These are phyloP conservation scores for Andricus grossulariae DNA, from an alignment of 1,140 invertebrate species.

Conservation along the genomic window DNA sequence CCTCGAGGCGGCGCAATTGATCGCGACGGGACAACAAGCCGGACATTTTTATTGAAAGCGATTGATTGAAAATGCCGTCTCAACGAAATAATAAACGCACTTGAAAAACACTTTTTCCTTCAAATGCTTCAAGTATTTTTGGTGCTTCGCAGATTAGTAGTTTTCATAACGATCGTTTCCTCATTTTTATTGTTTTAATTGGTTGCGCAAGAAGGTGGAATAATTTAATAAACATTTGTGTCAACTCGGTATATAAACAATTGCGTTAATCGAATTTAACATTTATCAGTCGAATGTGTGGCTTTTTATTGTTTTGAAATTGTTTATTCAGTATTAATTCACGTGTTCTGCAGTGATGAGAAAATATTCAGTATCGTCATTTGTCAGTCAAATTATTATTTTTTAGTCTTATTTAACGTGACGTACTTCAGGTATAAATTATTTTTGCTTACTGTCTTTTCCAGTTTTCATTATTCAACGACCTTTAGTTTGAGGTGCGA, in stretches of 20 bases:
- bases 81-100: slow-evolving; percentile 1
- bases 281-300: not conserved
- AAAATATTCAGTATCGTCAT: too few relatives aligned
- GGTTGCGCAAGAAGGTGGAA: not conserved
- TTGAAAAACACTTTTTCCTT: not conserved
- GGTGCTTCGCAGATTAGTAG: not conserved
- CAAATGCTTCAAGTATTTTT: not conserved
- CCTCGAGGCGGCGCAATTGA: slow-evolving; percentile 10
- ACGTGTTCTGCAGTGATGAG: too few relatives aligned
- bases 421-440: too few relatives aligned
- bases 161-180: not conserved
- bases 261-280: slow-evolving; percentile 5
- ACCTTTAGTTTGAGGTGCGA: too few relatives aligned
- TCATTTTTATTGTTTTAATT: slow-evolving; percentile 14
- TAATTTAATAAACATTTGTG: slow-evolving; percentile 17
- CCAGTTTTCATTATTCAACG: too few relatives aligned
- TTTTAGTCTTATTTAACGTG: too few relatives aligned
- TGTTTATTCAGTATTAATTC: not conserved
- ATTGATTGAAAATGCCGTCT: not conserved
- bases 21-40: not conserved
- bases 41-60: slow-evolving; percentile 10
- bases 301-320: slow-evolving; percentile 15
- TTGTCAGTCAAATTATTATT: too few relatives aligned
- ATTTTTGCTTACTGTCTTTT: too few relatives aligned
- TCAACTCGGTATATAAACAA: slow-evolving; percentile 20